These are phyloP conservation scores for Lithophane leautieri DNA, from an alignment of 2,888 invertebrate species.

Conservation along the genomic window DNA sequence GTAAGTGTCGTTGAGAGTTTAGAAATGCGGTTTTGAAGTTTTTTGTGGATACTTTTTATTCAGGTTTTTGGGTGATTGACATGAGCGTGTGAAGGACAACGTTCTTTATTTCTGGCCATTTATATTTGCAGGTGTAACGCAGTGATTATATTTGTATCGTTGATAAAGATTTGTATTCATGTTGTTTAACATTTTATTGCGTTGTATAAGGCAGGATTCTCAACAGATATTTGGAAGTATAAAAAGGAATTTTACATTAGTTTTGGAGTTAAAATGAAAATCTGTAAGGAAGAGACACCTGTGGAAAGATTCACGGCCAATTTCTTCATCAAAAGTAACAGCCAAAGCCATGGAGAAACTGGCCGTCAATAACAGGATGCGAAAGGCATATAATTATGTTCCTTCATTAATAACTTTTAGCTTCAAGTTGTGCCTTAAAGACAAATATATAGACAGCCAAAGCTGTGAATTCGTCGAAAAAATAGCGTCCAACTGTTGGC, in stretches of 20 bases:
- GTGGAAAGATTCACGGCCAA: too few species aligned
- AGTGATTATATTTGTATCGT: slow-evolving; percentile 67
- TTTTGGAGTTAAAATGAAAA: slow-evolving; percentile 25
- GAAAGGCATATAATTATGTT: neutral
- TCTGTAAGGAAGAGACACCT: slow-evolving; percentile 10
- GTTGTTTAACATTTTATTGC: slow-evolving; percentile 51
- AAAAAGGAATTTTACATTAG: slow-evolving; percentile 20
- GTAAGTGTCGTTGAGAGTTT: slow-evolving; percentile 80
- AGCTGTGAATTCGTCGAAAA: too few species aligned
- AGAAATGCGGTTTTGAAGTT: slow-evolving; percentile 74
- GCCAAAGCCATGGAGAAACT: too few species aligned
- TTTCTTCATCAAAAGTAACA: too few species aligned
- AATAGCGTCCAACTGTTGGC: too few species aligned
- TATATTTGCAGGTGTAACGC: slow-evolving; percentile 57
- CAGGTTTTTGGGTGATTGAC: slow-evolving; percentile 68
- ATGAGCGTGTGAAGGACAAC: slow-evolving; percentile 56
- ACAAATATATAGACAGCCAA: too few species aligned
- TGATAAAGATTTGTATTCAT: slow-evolving; percentile 63
- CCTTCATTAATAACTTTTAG: neutral
- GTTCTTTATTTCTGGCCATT: slow-evolving; percentile 51
- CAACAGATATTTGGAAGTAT: slow-evolving; percentile 39
- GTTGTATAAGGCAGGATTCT: slow-evolving; percentile 41
- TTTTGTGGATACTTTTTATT: slow-evolving; percentile 67
- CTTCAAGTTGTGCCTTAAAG: neutral
- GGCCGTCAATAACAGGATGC: neutral